Evolutionary conservation across 1,140 invertebrate genomes (phyloP), one percentile per base, ranked within the genome.

Genomic region (Drosophila sproati): DNA sequence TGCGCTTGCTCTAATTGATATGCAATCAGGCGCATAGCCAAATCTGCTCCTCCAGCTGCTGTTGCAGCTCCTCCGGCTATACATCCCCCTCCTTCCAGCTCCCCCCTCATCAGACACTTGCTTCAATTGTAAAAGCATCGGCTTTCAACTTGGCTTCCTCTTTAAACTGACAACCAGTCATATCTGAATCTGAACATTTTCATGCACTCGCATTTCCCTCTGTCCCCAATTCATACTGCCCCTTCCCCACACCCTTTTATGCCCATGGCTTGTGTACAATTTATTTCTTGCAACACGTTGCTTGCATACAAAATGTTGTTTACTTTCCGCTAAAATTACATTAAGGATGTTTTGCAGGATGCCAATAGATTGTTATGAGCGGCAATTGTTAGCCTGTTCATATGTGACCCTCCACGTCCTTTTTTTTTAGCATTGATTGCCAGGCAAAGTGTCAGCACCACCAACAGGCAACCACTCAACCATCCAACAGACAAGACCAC

Each of bases 271-370:
- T 43, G n/a, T 29, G 32, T 4, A 2, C 45, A 73, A 57, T 76
- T 76, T 67, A 41, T 54, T 47, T 60, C 61, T 54, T 48, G 37
- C 43, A 57, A 73, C 71, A 89, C 85, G 86, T 69, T 61, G 75
- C 68, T 48, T 89, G 85, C 86, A 89, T 89, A 90, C 85, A 76
- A 75, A 89, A 89, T 89, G 64, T 90, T 89, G 85, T 89, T 89
- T 89, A 89, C 85, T 85, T 85, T 89, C 78, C 85, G 85, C 86
- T 89, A 79, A 89, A 89, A 89, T 89, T 89, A 89, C 85, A 89
- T 89, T 89, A 89, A 89, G 85, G 85, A 89, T 89, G 85, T 89
- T 89, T 89, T 89, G 78, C 85, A 89, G 85, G 85, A 89, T 89
- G 86, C 88, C 78, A 89, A 81, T 89, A 90, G 81, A 90, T 89